These are phyloP conservation scores for Caenorhabditis becei DNA, from an alignment of 2,888 invertebrate genomes.

Conservation along the genomic window DNA sequence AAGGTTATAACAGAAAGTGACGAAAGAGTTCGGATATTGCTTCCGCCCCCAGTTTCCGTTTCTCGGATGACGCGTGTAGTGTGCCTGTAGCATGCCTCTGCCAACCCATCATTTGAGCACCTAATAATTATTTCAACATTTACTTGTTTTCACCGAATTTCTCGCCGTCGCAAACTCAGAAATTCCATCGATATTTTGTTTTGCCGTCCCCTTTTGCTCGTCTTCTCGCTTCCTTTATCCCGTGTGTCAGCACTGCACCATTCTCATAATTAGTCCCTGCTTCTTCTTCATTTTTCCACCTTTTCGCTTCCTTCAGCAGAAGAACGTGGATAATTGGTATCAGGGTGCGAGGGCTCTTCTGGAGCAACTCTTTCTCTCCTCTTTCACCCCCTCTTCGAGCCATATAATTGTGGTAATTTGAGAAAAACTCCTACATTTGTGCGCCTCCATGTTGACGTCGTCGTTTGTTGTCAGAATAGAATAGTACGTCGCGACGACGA, in stretches of 20 bases:
- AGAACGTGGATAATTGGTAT: slow-evolving; percentile 18
- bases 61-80: too few relatives aligned
- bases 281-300: not conserved
- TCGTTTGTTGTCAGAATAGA: slow-evolving; percentile 57
- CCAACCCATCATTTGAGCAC: slow-evolving; percentile 16
- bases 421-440: slow-evolving; percentile 54
- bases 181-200: slow-evolving; percentile 34
- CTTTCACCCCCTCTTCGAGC: slow-evolving; percentile 12
- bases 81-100: not conserved
- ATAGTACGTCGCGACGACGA: slow-evolving; percentile 51
- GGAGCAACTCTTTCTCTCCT: slow-evolving; percentile 1
- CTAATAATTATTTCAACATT: slow-evolving; percentile 50
- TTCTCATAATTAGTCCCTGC: slow-evolving; percentile 35
- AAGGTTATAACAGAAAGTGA: too few relatives aligned
- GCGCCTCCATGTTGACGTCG: slow-evolving; percentile 47
- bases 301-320: slow-evolving; percentile 11
- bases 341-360: slow-evolving; percentile 5
- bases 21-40: too few relatives aligned
- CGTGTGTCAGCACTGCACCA: slow-evolving; percentile 23
- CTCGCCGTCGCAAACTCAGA: slow-evolving; percentile 32
- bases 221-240: slow-evolving; percentile 7
- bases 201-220: slow-evolving; percentile 1
- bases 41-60: too few relatives aligned
- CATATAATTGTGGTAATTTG: slow-evolving; percentile 63
- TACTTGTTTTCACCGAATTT: slow-evolving; percentile 32